These are phyloP conservation scores for Plusia festucae DNA, from an alignment of 2,888 invertebrate species.

Conservation along the genomic window DNA sequence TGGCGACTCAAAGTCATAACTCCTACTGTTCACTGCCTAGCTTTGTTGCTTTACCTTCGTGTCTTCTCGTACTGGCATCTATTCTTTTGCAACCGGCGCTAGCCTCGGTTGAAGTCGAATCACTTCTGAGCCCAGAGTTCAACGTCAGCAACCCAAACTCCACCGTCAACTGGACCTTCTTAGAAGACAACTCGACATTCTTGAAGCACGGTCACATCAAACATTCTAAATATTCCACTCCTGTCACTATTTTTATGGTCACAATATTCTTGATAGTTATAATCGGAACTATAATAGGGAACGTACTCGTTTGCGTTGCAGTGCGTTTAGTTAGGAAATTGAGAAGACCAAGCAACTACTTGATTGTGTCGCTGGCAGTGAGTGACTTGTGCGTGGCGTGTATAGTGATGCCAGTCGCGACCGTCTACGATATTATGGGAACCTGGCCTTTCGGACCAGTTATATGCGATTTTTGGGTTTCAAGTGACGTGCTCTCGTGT, in stretches of 20 bases:
- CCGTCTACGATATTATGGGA: slow-evolving; percentile 97
- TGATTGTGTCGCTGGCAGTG: slow-evolving; percentile 98
- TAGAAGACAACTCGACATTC: slow-evolving; percentile 73
- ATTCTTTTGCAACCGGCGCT: slow-evolving; percentile 73
- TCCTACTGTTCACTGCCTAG: slow-evolving; percentile 85
- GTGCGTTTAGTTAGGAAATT: slow-evolving; percentile 98
- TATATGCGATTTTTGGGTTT: slow-evolving; percentile 98
- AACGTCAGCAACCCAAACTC: slow-evolving; percentile 74
- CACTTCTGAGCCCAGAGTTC: slow-evolving; percentile 65
- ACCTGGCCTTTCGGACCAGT: slow-evolving; percentile 97
- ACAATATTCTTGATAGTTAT: slow-evolving; percentile 93
- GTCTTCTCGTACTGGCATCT: slow-evolving; percentile 84
- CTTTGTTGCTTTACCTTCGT: slow-evolving; percentile 89
- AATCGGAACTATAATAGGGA: slow-evolving; percentile 95
- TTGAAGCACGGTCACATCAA: slow-evolving; percentile 73
- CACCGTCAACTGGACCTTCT: slow-evolving; percentile 77
- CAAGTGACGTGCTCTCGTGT: slow-evolving; percentile 98
- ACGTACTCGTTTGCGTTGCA: slow-evolving; percentile 98
- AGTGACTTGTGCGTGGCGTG: slow-evolving; percentile 98
- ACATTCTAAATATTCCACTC: slow-evolving; percentile 82
- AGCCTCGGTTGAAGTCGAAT: slow-evolving; percentile 75
- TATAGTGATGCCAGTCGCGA: slow-evolving; percentile 99
- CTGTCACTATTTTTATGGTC: slow-evolving; percentile 91
- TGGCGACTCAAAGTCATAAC: slow-evolving; percentile 86
- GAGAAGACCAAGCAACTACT: slow-evolving; percentile 96